Conservation (phyloP, 2,888 invertebrate species). For the Stomorhina lunata region DNA sequence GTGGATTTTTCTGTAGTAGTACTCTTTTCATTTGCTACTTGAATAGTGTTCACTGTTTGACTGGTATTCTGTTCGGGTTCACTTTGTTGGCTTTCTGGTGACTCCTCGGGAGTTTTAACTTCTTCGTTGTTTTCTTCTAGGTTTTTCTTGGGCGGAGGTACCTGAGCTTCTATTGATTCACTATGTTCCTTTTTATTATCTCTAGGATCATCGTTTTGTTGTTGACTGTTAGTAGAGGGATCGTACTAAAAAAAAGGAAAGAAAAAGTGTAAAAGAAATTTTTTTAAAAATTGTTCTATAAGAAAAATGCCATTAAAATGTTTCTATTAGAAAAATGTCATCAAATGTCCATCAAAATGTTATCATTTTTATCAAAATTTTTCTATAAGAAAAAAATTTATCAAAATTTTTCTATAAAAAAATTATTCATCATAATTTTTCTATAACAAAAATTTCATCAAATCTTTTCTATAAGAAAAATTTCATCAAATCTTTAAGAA, state of each 20-base stretch:
- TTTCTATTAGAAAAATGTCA: no score
- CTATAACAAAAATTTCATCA: no score
- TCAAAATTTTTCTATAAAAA: no score
- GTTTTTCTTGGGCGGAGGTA: slow-evolving; percentile 74
- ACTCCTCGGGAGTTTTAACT: slow-evolving; percentile 48
- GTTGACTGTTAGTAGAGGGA: slow-evolving; percentile 46
- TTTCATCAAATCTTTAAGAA: no score
- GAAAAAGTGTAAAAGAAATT: no score
- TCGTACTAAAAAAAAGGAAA: slow-evolving; percentile 32
- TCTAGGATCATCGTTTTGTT: slow-evolving; percentile 57
- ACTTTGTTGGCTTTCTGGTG: slow-evolving; percentile 11
- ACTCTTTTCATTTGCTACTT: slow-evolving; percentile 37
- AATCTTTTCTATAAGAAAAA: no score
- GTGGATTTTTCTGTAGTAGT: background rate
- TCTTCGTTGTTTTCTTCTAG: slow-evolving; percentile 69
- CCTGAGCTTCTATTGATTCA: slow-evolving; percentile 75
- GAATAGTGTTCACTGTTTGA: background rate
- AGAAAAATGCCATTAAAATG: background rate
- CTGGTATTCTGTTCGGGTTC: slow-evolving; percentile 56
- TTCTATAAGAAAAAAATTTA: no score
- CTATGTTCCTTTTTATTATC: slow-evolving; percentile 52
- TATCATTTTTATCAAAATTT: no score
- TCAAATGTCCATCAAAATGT: no score
- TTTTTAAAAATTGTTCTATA: no score
- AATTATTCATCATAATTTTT: no score